Evolutionary conservation across 2,113 vertebrate genomes (phyloP), one percentile per base, ranked within the genome.

Genomic region (Hydrolagus affinis): DNA sequence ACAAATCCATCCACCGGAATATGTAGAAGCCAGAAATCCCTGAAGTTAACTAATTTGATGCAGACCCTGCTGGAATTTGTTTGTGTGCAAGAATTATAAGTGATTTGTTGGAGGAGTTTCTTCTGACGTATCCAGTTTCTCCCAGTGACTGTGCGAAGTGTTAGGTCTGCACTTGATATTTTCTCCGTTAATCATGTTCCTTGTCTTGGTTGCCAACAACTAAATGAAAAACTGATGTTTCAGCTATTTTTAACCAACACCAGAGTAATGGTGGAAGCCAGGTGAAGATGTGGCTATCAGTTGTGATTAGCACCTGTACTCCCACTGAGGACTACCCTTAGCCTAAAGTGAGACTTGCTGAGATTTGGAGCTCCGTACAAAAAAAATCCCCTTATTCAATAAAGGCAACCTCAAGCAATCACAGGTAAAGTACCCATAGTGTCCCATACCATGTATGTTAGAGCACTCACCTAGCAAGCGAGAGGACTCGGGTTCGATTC

Each of bases 41-140:
- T 66, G 25, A 83, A 62, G 78, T 62, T 83, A 83, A 66, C 60
- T 83, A 66, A 83, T 83, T 83, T 83, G 78, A 83, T 83, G 17
- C 78, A 83, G 78, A 83, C 62, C 8, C 60, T 66, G 78, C 66
- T 83, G 78, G 78, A 83, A 83, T 83, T 83, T 83, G 59, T 66
- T 83, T 28, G 60, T 66, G 77, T 30, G 21, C 23, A 68, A 68
- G 62, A 66, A 83, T 83, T 83, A 83, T n/a, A 83, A 68, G 78
- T 66, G 78, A 83, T 83, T 83, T 83, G 78, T 66, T 83, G 11
- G 60, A 28, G 28, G 78, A 83, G 25, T 83, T 64, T 68, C 78
- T 66, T 44, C 60, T 28, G 66, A 60, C 78, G 10, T 66, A 60
- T 68, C 62, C 8, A 28, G 78, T 68, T 83, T 66, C 78, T 83